Conservation (phyloP, 2,888 invertebrate genomes). For the Pegoplata infirma region DNA sequence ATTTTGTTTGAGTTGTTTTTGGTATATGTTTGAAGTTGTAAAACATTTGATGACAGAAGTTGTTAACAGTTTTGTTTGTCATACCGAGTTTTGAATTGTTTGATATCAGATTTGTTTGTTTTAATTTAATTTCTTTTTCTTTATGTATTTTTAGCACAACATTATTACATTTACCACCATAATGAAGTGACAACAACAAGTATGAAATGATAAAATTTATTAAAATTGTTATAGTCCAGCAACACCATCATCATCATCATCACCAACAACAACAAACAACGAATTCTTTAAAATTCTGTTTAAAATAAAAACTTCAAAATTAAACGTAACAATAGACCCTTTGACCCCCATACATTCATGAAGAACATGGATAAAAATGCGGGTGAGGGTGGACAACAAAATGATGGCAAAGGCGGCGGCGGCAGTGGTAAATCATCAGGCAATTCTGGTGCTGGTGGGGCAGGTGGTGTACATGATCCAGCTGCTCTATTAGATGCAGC, state of each 20-base stretch:
- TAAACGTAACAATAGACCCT: constrained; percentile 68
- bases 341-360: constrained; percentile 66
- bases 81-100: background rate
- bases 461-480: constrained; percentile 79
- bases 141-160: constrained; percentile 26
- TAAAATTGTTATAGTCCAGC: constrained; percentile 15
- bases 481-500: constrained; percentile 89
- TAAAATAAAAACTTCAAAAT: constrained; percentile 65
- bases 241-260: constrained; percentile 18
- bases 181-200: constrained; percentile 34
- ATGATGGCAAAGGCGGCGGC: constrained; percentile 75
- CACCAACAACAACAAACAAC: constrained; percentile 29
- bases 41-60: background rate
- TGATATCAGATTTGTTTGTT: background rate
- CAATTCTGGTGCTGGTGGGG: constrained; percentile 78
- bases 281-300: constrained; percentile 54
- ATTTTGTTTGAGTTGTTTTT: constrained; percentile 3
- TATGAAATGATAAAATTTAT: constrained; percentile 35
- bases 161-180: background rate
- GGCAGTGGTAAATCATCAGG: constrained; percentile 78
- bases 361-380: constrained; percentile 89
- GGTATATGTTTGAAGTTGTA: background rate
- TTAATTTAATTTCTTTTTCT: background rate
- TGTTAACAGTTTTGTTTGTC: background rate
- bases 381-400: constrained; percentile 79